Evolutionary conservation across 2,888 invertebrate species (phyloP), one percentile per base, ranked within the genome.

Genomic region (Drosophila suboccidentalis): DNA sequence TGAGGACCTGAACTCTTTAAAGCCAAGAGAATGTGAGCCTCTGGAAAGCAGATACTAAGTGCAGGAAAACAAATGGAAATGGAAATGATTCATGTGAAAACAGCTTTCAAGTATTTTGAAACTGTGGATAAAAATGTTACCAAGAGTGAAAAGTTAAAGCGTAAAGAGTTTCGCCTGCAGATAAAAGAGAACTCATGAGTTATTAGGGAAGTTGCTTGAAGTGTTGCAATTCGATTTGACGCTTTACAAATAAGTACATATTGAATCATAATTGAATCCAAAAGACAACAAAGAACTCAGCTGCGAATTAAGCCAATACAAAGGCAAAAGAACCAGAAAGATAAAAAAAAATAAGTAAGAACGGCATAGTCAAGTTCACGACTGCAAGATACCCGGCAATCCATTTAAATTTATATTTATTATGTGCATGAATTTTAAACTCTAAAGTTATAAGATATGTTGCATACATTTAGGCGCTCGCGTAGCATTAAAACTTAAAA

Each of bases 161-260:
- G 6, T 1, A n/a, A 44, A 44, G 22, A 44, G 44, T 44, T 44
- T 8, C 4, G 3, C 13, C 13, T 9, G 13, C 6, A 44, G 49
- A 3, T 41, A 19, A 41, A n/a, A 22, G 29, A 55, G n/a, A 34
- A 22, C 2, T 6, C 39, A 29, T 58, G 46, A 58, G 38, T 44
- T 57, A 57, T 57, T 46, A 15, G 55, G 15, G 36, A 44, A 36
- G 55, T 55, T 34, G 54, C 43, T 54, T n/a, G 41, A 19, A 19
- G 41, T 43, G 43, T 55, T 55, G 55, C 34, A 57, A 44, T 55
- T 43, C 10, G 55, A 55, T 43, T 43, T 54, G 29, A 32, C n/a
- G 41, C 54, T 32, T 29, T n/a, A 55, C 19, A 43, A 19, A 55
- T 54, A 54, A 43, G 29, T 32, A 32, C 50, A 36, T 34, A 55